phyloP scores from a whole-genome alignment of 2,113 vertebrate genomes.

The Clarias gariepinus region DNA sequence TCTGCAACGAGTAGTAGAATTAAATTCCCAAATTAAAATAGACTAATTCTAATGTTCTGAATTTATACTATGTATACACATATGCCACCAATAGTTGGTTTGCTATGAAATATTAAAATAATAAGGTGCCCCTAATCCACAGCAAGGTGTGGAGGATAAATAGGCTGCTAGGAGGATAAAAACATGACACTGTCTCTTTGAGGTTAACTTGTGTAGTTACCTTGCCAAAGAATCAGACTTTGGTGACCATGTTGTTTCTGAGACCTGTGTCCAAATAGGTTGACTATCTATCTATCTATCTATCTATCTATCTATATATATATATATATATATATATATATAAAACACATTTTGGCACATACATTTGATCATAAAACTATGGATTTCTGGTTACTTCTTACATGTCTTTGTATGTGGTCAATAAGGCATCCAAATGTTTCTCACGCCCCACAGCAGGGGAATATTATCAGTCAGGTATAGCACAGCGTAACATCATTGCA shows the following conservation, averaged over 20 bases:
- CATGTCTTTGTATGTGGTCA: neutral
- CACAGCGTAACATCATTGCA: no score
- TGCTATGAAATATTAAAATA: neutral
- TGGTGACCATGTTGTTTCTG: neutral
- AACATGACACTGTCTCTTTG: neutral
- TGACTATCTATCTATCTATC: no score
- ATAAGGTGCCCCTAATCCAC: neutral
- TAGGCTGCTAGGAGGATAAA: neutral
- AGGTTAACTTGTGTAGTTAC: neutral
- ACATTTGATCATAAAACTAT: no score
- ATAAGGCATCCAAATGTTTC: neutral
- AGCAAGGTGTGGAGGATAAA: neutral
- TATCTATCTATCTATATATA: no score
- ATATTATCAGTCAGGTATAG: neutral
- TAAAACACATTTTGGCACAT: no score
- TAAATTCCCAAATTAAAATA: neutral
- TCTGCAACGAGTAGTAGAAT: neutral
- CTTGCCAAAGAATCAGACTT: neutral
- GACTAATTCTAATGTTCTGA: neutral
- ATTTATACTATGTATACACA: neutral
- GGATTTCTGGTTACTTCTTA: no score
- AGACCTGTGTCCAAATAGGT: neutral
- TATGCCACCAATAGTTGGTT: neutral
- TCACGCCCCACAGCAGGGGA: neutral
- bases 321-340: no score